These are phyloP conservation scores for Microctonus aethiopoides DNA, from an alignment of 2,888 invertebrate genomes.

Conservation along the genomic window DNA sequence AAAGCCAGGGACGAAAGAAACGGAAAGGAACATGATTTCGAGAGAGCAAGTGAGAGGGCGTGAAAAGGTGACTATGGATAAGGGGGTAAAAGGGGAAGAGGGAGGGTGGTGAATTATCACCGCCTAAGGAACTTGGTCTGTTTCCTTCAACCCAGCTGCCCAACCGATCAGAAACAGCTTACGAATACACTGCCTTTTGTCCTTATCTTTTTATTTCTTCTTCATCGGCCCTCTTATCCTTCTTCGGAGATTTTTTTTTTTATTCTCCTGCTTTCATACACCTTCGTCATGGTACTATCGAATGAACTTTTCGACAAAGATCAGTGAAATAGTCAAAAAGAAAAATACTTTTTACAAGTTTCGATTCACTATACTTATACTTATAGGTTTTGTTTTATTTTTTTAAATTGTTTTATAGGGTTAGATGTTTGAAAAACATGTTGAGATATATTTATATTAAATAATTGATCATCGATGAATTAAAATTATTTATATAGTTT, in stretches of 20 bases:
- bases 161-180: constrained; percentile 58
- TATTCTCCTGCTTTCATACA: constrained; percentile 19
- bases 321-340: background rate
- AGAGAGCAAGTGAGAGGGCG: constrained; percentile 29
- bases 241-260: constrained; percentile 29
- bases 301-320: background rate
- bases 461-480: no score
- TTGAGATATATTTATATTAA: no score
- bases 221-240: constrained; percentile 16
- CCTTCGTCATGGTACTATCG: constrained; percentile 6
- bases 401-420: no score
- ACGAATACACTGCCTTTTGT: constrained; percentile 32
- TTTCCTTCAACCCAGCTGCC: constrained; percentile 57
- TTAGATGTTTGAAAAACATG: no score
- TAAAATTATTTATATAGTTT: no score
- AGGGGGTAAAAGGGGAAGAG: background rate
- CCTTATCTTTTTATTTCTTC: background rate
- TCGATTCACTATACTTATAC: background rate
- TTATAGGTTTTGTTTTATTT: no score
- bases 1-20: constrained; percentile 32
- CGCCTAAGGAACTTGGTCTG: constrained; percentile 30
- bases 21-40: constrained; percentile 30
- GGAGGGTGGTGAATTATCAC: constrained; percentile 15
- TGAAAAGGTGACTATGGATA: constrained; percentile 25
- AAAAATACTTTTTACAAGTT: background rate